Evolutionary conservation across 1,140 invertebrate species (phyloP).

Genomic region (Geopemphigus sp.): DNA sequence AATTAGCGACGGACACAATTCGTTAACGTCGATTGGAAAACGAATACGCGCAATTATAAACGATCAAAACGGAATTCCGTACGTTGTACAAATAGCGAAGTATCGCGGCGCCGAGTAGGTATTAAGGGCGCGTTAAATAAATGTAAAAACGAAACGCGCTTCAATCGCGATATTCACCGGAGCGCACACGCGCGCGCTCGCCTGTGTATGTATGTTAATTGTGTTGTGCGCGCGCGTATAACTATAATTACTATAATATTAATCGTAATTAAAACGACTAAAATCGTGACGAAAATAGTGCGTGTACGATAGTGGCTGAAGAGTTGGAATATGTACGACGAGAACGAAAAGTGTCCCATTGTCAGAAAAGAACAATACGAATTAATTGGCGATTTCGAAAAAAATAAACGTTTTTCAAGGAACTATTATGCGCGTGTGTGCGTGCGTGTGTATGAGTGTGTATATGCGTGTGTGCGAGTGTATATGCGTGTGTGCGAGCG

Average conservation of each 20-base stretch:
- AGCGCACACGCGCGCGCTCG: no score
- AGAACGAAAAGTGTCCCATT: background rate
- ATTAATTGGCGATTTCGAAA: constrained; percentile 19
- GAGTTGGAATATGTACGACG: background rate
- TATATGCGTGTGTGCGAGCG: no score
- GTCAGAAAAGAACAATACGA: background rate
- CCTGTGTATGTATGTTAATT: background rate
- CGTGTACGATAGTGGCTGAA: no score
- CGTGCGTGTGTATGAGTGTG: no score
- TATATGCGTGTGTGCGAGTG: no score
- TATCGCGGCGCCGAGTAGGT: no score
- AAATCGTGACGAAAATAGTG: background rate
- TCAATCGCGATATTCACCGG: background rate
- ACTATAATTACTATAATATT: background rate
- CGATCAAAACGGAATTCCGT: no score
- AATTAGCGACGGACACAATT: no score
- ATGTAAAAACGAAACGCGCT: background rate
- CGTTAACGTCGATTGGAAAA: no score
- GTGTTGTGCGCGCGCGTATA: background rate
- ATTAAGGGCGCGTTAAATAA: background rate
- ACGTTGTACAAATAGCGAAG: no score
- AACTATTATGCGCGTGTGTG: no score
- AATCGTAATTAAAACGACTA: background rate
- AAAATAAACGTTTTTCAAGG: background rate
- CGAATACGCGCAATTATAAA: no score